Conservation (phyloP, 1,140 invertebrate genomes). For the Rhysida immarginata region DNA sequence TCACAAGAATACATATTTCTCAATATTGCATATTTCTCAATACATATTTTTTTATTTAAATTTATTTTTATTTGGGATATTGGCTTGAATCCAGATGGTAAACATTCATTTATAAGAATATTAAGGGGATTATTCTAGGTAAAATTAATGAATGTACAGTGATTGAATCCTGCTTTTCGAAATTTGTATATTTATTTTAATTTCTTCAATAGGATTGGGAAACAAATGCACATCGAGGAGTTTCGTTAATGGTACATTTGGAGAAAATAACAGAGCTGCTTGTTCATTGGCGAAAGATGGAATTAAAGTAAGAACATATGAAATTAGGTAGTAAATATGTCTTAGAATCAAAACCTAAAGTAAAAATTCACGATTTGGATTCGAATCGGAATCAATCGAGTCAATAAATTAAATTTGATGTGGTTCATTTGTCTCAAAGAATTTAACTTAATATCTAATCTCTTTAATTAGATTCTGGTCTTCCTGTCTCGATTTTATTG, state of each 20-base stretch:
- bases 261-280: constrained; percentile 59
- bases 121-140: too few species aligned
- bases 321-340: background rate
- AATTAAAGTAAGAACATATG: constrained; percentile 44
- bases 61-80: too few species aligned
- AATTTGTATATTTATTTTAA: constrained; percentile 1
- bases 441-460: background rate
- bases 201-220: constrained; percentile 67
- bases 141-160: too few species aligned
- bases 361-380: background rate
- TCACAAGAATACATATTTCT: too few species aligned
- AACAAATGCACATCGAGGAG: constrained; percentile 66
- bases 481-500: constrained; percentile 25
- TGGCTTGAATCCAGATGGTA: too few species aligned
- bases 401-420: constrained; percentile 9
- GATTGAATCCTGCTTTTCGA: background rate
- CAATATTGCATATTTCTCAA: too few species aligned
- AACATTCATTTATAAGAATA: too few species aligned
- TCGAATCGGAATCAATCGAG: too few species aligned
- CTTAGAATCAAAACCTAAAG: background rate
- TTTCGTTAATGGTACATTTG: constrained; percentile 58
- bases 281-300: constrained; percentile 78
- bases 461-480: constrained; percentile 28
- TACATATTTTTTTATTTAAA: too few species aligned
- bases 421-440: constrained; percentile 12